Evolutionary conservation across 2,797 vertebrate species (phyloP).

Genomic region (Macropus fuliginosus): DNA sequence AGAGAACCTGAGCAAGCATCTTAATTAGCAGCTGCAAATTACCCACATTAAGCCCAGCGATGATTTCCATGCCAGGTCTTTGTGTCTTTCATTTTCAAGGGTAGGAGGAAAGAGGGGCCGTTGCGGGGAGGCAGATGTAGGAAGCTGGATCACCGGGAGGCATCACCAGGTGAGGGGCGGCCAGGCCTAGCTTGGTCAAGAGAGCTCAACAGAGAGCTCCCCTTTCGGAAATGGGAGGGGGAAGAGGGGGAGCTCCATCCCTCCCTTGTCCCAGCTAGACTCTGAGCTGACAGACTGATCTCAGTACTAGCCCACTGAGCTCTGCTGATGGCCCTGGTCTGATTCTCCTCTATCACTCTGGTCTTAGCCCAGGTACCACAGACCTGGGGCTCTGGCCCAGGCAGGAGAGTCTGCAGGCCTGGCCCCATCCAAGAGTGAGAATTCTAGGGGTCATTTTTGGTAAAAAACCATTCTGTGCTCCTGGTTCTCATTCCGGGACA

Average conservation of each 20-base stretch:
- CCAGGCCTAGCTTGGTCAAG: not conserved
- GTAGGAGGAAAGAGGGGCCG: not conserved
- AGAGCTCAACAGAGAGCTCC: not conserved
- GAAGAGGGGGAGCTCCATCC: not conserved
- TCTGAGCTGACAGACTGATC: not conserved
- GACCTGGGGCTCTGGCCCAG: not conserved
- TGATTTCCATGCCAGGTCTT: not conserved
- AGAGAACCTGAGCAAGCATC: not conserved
- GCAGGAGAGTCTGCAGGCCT: too few relatives aligned
- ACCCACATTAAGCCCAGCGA: not conserved
- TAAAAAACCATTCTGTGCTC: too few relatives aligned
- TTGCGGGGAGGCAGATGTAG: not conserved
- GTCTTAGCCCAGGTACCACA: not conserved
- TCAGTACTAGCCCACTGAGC: not conserved
- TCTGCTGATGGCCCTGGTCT: not conserved
- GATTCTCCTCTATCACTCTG: not conserved
- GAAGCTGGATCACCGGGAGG: not conserved
- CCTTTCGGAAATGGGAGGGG: not conserved
- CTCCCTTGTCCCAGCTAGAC: not conserved
- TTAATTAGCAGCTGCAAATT: not conserved
- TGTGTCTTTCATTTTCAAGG: slow-evolving; percentile 2
- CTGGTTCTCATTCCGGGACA: too few relatives aligned
- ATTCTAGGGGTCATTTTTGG: too few relatives aligned
- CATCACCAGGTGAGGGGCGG: not conserved
- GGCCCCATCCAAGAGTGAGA: not conserved